Evolutionary conservation across 35 echinoderm and acorn worm genomes (phyloP), one percentile per base, ranked within the genome.

Genomic region (Chiridota heheva): DNA sequence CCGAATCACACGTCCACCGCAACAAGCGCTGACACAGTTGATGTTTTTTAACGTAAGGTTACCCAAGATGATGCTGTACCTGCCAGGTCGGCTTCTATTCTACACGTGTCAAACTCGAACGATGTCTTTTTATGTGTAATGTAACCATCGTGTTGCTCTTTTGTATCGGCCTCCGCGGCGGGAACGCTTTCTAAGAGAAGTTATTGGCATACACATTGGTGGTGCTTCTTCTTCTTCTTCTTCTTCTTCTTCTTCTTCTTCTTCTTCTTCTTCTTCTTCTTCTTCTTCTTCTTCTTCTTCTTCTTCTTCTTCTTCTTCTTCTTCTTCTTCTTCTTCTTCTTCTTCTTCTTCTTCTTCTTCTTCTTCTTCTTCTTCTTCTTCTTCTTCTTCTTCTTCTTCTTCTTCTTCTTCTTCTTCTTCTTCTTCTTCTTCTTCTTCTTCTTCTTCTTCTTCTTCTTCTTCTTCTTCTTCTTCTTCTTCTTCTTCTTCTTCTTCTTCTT

Each of bases 401-500:
- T 51, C 47, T 51, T 51, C 47, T 51, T 51, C 47, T 51, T 51
- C 47, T 51, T 51, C 47, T 51, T 51, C 47, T 51, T 51, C 47
- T 51, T 51, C 47, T 51, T 51, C n/a, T 51, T 51, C 47, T 51
- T 51, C n/a, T 51, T n/a, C n/a, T 51, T 51, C n/a, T n/a, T 51
- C n/a, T 51, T 51, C 47, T 51, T 51, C n/a, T 51, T n/a, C n/a
- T 51, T 51, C n/a, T n/a, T 51, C n/a, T 51, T 51, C 47, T 51
- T 51, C n/a, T 51, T n/a, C n/a, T 51, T 51, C n/a, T n/a, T 51
- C n/a, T 51, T 51, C 47, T 51, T 51, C n/a, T 51, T n/a, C n/a
- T 51, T 51, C n/a, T n/a, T 51, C n/a, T 51, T 51, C 47, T 51
- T 51, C n/a, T 51, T n/a, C n/a, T 51, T 51, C n/a, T n/a, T 51